Evolutionary conservation across 2,113 vertebrate genomes (phyloP).

Genomic region (Sebastes schlegelii): DNA sequence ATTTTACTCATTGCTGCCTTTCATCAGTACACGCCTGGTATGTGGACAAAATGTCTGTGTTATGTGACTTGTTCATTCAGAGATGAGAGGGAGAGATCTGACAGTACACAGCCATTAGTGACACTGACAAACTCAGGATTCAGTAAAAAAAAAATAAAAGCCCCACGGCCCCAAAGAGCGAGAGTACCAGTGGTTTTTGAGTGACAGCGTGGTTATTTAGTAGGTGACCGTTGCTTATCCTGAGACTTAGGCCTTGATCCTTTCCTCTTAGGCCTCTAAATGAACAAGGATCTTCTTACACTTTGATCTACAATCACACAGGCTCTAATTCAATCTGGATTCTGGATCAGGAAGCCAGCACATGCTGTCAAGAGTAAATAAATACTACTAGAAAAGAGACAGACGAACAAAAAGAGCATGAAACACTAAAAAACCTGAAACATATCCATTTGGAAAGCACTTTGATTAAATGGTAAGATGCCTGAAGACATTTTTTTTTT

Average conservation of each 20-base stretch:
- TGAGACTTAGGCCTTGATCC: slow-evolving; percentile 70
- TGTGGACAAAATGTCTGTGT: slow-evolving; percentile 15
- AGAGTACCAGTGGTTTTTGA: slow-evolving; percentile 47
- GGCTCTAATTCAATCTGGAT: slow-evolving; percentile 65
- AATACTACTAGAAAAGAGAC: slow-evolving; percentile 61
- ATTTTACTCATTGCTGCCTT: slow-evolving; percentile 27
- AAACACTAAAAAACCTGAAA: slow-evolving; percentile 44
- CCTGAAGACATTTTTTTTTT: slow-evolving; percentile 59
- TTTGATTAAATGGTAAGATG: slow-evolving; percentile 67
- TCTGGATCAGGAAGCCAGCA: slow-evolving; percentile 64
- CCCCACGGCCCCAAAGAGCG: not conserved
- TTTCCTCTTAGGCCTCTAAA: slow-evolving; percentile 60
- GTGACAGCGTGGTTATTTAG: slow-evolving; percentile 71
- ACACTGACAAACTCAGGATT: slow-evolving; percentile 29
- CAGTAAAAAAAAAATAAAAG: slow-evolving; percentile 10
- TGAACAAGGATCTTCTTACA: slow-evolving; percentile 68
- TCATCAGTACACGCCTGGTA: slow-evolving; percentile 26
- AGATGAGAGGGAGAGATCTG: slow-evolving; percentile 14
- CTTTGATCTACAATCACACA: slow-evolving; percentile 68
- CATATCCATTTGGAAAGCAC: slow-evolving; percentile 60
- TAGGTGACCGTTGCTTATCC: slow-evolving; percentile 73
- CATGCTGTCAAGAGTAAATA: slow-evolving; percentile 69
- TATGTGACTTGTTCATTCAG: slow-evolving; percentile 24
- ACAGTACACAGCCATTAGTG: slow-evolving; percentile 15
- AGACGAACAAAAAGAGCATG: slow-evolving; percentile 38